Conservation (phyloP, 2,888 invertebrate species). For the Anoplius nigerrimus region DNA sequence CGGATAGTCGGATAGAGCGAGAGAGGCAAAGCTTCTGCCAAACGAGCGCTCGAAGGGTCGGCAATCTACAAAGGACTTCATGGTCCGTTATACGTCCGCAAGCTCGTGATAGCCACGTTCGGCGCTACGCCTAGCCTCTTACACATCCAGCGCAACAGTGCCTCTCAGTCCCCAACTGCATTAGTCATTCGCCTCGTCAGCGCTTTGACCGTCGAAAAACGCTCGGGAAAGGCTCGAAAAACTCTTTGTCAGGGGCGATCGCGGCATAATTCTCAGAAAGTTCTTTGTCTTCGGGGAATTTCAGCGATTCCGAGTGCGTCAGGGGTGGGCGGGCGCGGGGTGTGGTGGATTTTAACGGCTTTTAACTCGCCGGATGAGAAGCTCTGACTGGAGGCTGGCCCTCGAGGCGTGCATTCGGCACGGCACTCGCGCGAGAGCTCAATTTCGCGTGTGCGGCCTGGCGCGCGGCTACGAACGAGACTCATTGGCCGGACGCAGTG, state of each 20-base stretch:
- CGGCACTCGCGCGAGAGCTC: constrained; percentile 6
- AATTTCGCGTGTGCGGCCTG: background rate
- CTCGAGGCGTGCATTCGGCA: constrained; percentile 29
- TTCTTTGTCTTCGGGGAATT: too few relatives aligned
- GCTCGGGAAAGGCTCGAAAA: too few relatives aligned
- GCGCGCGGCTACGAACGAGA: background rate
- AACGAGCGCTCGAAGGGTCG: constrained; percentile 33
- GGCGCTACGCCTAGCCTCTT: constrained; percentile 37
- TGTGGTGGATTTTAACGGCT: too few relatives aligned
- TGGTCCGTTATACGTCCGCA: constrained; percentile 40
- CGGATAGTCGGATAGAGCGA: too few relatives aligned
- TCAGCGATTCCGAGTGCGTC: too few relatives aligned
- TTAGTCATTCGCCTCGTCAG: too few relatives aligned
- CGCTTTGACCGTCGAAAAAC: too few relatives aligned
- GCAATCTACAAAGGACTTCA: constrained; percentile 45
- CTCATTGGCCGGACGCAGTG: constrained; percentile 12
- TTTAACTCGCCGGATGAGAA: constrained; percentile 5
- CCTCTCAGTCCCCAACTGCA: constrained; percentile 21
- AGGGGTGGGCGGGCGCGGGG: too few relatives aligned
- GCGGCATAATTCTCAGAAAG: too few relatives aligned
- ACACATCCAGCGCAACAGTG: constrained; percentile 33
- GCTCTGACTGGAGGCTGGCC: background rate
- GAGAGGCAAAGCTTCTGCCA: too few relatives aligned
- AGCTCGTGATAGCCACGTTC: constrained; percentile 29
- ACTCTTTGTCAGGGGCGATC: too few relatives aligned